Percentiles rank a stretch among this genome's conserved stretches.
Evolutionary conservation across 2,797 vertebrate genomes (phyloP).

Genomic region (Pipistrellus kuhlii): DNA sequence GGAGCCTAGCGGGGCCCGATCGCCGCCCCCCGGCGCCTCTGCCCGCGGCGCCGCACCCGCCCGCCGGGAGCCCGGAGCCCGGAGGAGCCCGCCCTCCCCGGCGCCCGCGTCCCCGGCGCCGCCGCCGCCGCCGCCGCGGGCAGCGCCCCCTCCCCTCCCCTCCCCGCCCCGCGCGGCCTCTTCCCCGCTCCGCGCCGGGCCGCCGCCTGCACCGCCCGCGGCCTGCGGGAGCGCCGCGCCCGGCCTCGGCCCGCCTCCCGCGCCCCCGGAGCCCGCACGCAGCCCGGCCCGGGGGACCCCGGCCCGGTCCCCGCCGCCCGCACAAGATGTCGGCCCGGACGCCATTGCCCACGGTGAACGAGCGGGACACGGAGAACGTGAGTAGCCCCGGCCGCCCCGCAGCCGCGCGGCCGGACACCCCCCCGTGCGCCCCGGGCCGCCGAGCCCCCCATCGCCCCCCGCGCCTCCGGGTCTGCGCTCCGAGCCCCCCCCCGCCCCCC

Average conservation of each 20-base stretch:
- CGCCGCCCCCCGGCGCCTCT: not conserved
- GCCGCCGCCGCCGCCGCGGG: constrained; percentile 17
- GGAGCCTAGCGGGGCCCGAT: constrained; percentile 65
- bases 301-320: constrained; percentile 72
- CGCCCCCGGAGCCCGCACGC: constrained; percentile 77
- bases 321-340: constrained; percentile 95
- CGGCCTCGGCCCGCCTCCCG: constrained; percentile 46
- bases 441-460: not conserved
- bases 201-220: constrained; percentile 63
- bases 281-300: constrained; percentile 65
- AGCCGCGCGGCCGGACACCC: not conserved
- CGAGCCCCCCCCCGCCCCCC: not conserved
- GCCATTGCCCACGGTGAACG: constrained; percentile 97
- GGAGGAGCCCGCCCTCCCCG: constrained; percentile 25
- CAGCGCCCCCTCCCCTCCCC: constrained; percentile 45
- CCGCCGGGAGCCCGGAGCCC: constrained; percentile 1
- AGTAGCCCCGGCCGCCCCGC: constrained; percentile 84
- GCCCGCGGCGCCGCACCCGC: constrained; percentile 35
- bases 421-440: not conserved
- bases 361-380: constrained; percentile 96
- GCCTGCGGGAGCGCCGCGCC: constrained; percentile 71
- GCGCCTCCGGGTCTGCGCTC: not conserved
- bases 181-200: not conserved
- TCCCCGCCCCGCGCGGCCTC: constrained; percentile 40
- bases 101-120: constrained; percentile 40